A percentile compares a stretch with the other conserved stretches of the same genome.
These are phyloP conservation scores for Agriopis marginaria DNA, from an alignment of 2,888 invertebrate genomes.

Conservation along the genomic window DNA sequence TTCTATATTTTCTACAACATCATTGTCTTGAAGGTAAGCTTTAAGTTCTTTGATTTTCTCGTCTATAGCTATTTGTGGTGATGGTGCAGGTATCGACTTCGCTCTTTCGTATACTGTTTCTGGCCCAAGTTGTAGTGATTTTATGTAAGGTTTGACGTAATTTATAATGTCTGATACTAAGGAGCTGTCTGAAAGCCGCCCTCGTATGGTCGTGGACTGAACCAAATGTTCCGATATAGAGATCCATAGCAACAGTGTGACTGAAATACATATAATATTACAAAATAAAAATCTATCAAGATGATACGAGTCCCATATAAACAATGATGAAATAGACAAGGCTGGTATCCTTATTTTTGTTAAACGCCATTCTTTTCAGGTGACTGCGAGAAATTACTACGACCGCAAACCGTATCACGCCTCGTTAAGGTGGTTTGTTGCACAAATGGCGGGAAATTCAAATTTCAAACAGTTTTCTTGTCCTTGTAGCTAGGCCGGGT, in stretches of 20 bases:
- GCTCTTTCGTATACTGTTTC: neutral
- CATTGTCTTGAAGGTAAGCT: conserved; percentile 60
- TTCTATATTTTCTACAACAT: conserved; percentile 48
- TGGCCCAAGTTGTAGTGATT: conserved; percentile 17
- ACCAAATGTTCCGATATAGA: conserved; percentile 4
- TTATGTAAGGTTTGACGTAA: conserved; percentile 56
- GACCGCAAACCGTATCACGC: no score
- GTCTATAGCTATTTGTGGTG: conserved; percentile 48
- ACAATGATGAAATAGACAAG: no score
- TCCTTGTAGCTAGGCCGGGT: no score
- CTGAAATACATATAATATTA: conserved; percentile 17
- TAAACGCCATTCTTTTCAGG: no score
- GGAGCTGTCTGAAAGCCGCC: conserved; percentile 41
- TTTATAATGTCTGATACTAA: conserved; percentile 49
- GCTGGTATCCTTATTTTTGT: no score
- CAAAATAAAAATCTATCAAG: no score
- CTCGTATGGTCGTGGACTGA: conserved; percentile 28
- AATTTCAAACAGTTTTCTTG: no score
- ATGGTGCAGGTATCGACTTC: neutral
- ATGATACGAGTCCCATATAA: no score
- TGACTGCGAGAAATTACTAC: no score
- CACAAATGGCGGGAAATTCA: no score
- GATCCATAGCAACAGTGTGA: conserved; percentile 20
- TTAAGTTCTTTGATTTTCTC: conserved; percentile 57
- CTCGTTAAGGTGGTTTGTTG: no score